phyloP scores from a whole-genome alignment of 2,113 vertebrate species.

The Chinchilla lanigera region DNA sequence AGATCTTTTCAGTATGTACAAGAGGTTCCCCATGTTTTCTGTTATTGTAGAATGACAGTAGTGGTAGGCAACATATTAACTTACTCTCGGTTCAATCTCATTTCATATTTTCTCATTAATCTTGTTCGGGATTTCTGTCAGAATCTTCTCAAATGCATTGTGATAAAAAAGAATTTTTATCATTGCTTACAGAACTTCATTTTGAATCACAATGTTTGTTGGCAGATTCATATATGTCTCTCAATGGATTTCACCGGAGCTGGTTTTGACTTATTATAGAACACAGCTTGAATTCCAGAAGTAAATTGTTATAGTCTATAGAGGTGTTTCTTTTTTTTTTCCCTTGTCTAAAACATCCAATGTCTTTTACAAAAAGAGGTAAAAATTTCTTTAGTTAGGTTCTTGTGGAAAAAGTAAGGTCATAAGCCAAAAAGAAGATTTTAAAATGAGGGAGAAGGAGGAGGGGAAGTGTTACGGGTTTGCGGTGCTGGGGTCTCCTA shows the following conservation, averaged over 20 bases:
- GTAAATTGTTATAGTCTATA: neutral
- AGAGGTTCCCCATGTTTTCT: neutral
- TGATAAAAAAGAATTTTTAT: conserved; percentile 62
- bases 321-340: neutral
- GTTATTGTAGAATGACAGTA: conserved; percentile 26
- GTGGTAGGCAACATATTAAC: neutral
- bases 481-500: neutral
- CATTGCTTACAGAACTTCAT: conserved; percentile 53
- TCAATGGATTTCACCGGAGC: neutral
- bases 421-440: neutral
- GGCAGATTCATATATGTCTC: conserved; percentile 32
- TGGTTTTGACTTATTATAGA: conserved; percentile 52
- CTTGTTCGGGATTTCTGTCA: conserved; percentile 62
- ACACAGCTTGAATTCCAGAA: conserved; percentile 49
- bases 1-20: neutral
- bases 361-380: neutral
- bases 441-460: neutral
- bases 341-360: conserved; percentile 6
- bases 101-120: conserved; percentile 63
- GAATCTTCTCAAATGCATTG: conserved; percentile 41
- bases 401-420: neutral
- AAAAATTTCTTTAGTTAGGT: neutral
- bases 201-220: conserved; percentile 29
- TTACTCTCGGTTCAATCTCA: neutral
- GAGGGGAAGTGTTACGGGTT: neutral